Conservation (phyloP, 2,888 invertebrate species). For the Heliconius hortense region DNA sequence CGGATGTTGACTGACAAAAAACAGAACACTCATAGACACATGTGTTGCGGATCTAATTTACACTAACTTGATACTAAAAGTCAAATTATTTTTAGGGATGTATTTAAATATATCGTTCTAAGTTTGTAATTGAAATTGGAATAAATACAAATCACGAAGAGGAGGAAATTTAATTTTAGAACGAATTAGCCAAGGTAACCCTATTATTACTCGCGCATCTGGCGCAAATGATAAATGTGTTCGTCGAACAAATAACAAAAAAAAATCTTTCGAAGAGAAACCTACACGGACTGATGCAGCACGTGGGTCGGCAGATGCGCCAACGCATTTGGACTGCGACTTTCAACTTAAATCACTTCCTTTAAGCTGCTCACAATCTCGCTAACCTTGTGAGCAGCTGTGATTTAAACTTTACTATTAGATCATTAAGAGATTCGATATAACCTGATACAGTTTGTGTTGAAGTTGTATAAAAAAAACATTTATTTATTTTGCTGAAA, state of each 20-base stretch:
- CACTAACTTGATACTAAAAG: constrained; percentile 49
- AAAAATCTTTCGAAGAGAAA: constrained; percentile 61
- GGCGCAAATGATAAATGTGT: constrained; percentile 74
- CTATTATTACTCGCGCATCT: constrained; percentile 74
- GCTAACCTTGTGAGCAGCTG: constrained; percentile 62
- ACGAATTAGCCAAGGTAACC: constrained; percentile 64
- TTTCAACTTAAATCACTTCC: constrained; percentile 53
- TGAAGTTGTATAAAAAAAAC: not conserved
- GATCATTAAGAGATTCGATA: constrained; percentile 58
- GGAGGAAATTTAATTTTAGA: constrained; percentile 71
- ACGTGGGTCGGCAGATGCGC: constrained; percentile 80
- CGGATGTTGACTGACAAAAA: constrained; percentile 74
- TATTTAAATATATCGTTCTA: constrained; percentile 1
- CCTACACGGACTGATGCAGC: constrained; percentile 71
- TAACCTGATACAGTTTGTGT: constrained; percentile 44
- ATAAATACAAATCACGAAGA: constrained; percentile 46
- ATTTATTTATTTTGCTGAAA: not conserved
- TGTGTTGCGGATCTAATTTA: constrained; percentile 65
- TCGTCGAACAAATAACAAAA: constrained; percentile 66
- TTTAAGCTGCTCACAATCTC: constrained; percentile 64
- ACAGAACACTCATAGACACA: constrained; percentile 61
- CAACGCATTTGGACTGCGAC: constrained; percentile 61
- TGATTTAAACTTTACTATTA: constrained; percentile 69
- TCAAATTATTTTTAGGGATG: not conserved
- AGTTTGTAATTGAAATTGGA: not conserved